Base-by-base conservation (phyloP, 2,888 invertebrate genomes). In the Eupithecia inturbata region DNA sequence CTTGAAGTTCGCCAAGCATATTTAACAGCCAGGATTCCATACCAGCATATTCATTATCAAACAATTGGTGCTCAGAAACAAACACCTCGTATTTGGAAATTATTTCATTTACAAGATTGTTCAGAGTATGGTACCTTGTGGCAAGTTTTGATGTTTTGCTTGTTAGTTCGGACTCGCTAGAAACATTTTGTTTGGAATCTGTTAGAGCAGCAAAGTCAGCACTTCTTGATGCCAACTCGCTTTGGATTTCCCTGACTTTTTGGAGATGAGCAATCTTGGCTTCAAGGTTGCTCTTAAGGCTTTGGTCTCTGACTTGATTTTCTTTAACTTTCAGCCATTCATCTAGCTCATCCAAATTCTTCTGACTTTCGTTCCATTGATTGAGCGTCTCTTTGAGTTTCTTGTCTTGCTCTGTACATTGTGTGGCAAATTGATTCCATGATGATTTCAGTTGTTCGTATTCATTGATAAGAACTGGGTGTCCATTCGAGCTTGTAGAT, bases 311-410 rank as follows among this genome's bases (percentile, higher is more conserved):
- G 0, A 98, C 96, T 86, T 97, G 96, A 68, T 95, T 95, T 91
- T 99, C 99, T 85, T 97, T 97, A 69, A 96, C 95, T 86, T 97
- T 98, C 68, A 98, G 95, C 99, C 99, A 99, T 67, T 96, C 95
- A 83, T 97, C 97, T 2, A 99, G 93, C 73, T 96, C 96, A 79
- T 98, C 97, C 45, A 98, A 95, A 28, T 96, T 95, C 67, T 96
- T 96, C 83, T 97, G 97, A 81, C 98, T 97, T 85, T 97, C 96
- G 63, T 96, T 96, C 96, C 98, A 98, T 85, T 97, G 96, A 67
- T 96, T 96, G 78, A 97, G 96, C 10, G 97, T 95, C 76, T 96
- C 96, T 81, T 96, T 96, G 19, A 98, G 90, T 88, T 97, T 97
- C 22, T 95, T 96, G 79, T 96, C 95, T 45, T 97, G 96, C 39